Percentiles rank a stretch among this genome's conserved stretches.
Evolutionary conservation across 2,797 vertebrate genomes (phyloP).

Genomic region (Schizopygopsis malacanthus): DNA sequence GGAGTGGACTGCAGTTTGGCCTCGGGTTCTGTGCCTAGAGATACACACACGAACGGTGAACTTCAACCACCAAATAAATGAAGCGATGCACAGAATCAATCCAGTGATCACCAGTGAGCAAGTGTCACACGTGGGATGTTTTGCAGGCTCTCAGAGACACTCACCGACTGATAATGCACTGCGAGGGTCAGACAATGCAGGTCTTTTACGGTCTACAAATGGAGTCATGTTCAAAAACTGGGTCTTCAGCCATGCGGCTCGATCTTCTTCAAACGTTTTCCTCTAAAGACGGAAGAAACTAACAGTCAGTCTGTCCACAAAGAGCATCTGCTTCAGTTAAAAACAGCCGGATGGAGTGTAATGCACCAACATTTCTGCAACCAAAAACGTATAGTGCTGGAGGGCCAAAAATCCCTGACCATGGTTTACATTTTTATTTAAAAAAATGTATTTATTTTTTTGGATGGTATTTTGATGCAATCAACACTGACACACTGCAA

Average conservation of each 20-base stretch:
- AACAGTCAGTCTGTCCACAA: neutral
- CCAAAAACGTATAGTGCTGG: neutral
- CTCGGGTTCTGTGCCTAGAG: conserved; percentile 78
- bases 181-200: conserved; percentile 72
- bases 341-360: neutral
- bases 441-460: too few relatives aligned
- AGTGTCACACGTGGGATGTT: neutral
- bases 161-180: conserved; percentile 79
- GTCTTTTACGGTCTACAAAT: conserved; percentile 74
- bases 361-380: neutral
- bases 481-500: neutral
- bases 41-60: neutral
- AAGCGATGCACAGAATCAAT: neutral
- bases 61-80: neutral
- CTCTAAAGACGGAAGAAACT: conserved; percentile 67
- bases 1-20: conserved; percentile 68
- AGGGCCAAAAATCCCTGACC: neutral
- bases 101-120: neutral
- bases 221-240: conserved; percentile 84
- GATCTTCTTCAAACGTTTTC: conserved; percentile 79
- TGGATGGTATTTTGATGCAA: neutral
- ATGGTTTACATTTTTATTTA: too few relatives aligned
- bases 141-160: neutral
- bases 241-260: conserved; percentile 80
- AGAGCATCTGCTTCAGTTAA: neutral